These are phyloP conservation scores for Lepidostoma basale DNA, from an alignment of 1,140 invertebrate species.

Conservation along the genomic window DNA sequence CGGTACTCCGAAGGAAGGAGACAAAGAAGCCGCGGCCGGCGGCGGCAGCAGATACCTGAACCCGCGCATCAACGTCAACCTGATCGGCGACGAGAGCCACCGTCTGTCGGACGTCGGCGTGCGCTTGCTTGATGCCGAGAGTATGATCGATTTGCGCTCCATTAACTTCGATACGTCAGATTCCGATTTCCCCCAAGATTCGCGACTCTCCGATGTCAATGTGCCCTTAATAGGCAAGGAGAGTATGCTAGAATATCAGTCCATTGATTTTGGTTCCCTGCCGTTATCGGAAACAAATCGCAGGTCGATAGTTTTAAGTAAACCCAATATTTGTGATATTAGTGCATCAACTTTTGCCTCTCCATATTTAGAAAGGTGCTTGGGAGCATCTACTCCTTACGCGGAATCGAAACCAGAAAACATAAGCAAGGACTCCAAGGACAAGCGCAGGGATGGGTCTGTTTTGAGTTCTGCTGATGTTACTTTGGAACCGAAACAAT, in stretches of 20 bases:
- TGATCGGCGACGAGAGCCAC: not conserved
- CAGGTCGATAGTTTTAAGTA: constrained; percentile 18
- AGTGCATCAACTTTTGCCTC: constrained; percentile 9
- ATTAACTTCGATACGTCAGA: not conserved
- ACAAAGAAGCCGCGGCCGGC: too few species aligned
- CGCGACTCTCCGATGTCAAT: constrained; percentile 1
- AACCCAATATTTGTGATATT: not conserved
- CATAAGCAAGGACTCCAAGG: not conserved
- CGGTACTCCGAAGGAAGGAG: not conserved
- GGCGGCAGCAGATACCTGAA: not conserved
- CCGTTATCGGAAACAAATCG: not conserved
- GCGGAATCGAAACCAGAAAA: not conserved
- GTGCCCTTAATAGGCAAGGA: constrained; percentile 24
- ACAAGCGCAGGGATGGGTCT: not conserved
- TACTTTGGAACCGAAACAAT: constrained; percentile 11
- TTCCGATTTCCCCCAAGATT: not conserved
- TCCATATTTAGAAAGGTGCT: not conserved
- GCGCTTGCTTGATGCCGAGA: not conserved
- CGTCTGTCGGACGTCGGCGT: not conserved
- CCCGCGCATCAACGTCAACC: not conserved
- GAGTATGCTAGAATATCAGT: constrained; percentile 35
- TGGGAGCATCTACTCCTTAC: constrained; percentile 9
- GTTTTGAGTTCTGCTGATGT: not conserved
- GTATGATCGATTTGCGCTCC: not conserved
- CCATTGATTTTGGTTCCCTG: constrained; percentile 25